These are phyloP conservation scores for Sycobia sp. DNA, from an alignment of 1,140 invertebrate genomes.

Conservation along the genomic window DNA sequence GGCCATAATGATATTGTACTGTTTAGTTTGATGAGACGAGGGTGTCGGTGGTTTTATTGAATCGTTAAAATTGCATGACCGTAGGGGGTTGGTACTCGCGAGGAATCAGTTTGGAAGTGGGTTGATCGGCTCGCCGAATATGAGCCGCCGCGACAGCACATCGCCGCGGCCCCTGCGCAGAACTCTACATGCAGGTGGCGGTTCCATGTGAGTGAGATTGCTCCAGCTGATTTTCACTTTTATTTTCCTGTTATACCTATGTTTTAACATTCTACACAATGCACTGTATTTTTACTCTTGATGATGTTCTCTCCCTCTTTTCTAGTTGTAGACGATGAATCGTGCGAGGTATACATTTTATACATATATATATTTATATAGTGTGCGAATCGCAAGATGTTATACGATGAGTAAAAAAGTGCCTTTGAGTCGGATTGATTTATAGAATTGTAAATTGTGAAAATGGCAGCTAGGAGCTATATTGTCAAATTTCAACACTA, in stretches of 20 bases:
- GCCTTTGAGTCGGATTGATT: constrained; percentile 6
- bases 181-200: constrained; percentile 56
- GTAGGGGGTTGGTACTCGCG: constrained; percentile 57
- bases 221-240: constrained; percentile 51
- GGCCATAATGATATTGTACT: too few species aligned
- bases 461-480: constrained; percentile 17
- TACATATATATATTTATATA: constrained; percentile 1
- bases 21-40: too few species aligned
- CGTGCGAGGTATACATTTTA: too few species aligned
- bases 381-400: constrained; percentile 21
- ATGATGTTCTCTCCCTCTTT: constrained; percentile 29
- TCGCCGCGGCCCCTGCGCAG: constrained; percentile 56
- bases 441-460: not conserved
- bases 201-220: constrained; percentile 61
- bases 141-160: constrained; percentile 57
- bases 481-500: constrained; percentile 20
- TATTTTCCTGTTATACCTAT: constrained; percentile 51
- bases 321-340: constrained; percentile 30
- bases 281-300: constrained; percentile 45
- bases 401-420: constrained; percentile 1
- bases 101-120: constrained; percentile 52
- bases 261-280: constrained; percentile 47
- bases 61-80: constrained; percentile 29
- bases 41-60: too few species aligned
- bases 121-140: constrained; percentile 51